Conservation (phyloP, 2,113 vertebrate genomes). For the Gobiocypris rarus region DNA sequence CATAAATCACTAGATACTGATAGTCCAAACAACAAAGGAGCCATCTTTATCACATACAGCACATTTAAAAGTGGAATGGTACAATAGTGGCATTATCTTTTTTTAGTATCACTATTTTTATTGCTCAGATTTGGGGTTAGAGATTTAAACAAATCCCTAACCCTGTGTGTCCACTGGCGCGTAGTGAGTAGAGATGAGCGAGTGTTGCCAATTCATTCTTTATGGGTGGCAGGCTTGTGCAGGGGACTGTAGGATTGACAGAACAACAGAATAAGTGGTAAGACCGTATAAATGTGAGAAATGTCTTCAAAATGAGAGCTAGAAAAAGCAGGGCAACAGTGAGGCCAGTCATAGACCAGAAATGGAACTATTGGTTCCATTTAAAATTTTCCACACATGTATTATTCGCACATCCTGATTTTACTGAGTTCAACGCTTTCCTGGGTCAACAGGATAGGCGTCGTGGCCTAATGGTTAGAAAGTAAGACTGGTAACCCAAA, state of each 20-base stretch:
- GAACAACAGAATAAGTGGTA: background rate
- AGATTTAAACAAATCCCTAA: constrained; percentile 7
- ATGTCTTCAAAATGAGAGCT: background rate
- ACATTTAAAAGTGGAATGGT: background rate
- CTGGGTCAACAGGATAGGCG: too few species aligned
- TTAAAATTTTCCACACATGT: background rate
- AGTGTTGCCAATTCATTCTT: constrained; percentile 9
- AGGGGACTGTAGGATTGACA: background rate
- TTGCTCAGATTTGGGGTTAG: background rate
- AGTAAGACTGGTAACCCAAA: too few species aligned
- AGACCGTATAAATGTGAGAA: background rate
- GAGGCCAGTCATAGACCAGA: background rate
- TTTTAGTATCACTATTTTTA: background rate
- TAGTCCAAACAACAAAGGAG: background rate
- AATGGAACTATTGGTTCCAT: background rate
- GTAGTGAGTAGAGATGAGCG: background rate
- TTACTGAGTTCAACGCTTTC: too few species aligned
- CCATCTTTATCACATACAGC: background rate
- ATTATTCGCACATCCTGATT: background rate
- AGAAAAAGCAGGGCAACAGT: background rate
- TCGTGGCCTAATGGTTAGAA: too few species aligned
- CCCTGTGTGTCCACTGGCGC: background rate
- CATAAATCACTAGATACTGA: background rate
- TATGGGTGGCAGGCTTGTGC: background rate
- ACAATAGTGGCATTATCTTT: background rate